These are phyloP conservation scores for Diarsia dahlii DNA, from an alignment of 2,888 invertebrate species.

Conservation along the genomic window DNA sequence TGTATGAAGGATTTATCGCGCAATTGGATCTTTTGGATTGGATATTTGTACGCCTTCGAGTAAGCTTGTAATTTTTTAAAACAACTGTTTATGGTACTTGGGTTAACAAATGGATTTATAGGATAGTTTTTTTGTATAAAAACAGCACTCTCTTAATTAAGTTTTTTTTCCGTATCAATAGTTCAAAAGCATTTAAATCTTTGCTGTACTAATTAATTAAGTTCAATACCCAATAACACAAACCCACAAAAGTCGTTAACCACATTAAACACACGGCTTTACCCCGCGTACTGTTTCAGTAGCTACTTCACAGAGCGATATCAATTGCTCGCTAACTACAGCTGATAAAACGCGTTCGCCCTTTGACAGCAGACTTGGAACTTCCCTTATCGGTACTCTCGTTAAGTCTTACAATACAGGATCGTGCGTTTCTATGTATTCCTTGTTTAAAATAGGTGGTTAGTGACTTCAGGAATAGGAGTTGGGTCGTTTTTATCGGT, in stretches of 20 bases:
- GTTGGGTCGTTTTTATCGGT: slow-evolving; percentile 40
- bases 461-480: slow-evolving; percentile 37
- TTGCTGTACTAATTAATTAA: neutral
- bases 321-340: slow-evolving; percentile 65
- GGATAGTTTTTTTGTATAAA: neutral
- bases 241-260: slow-evolving; percentile 7
- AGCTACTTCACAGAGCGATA: slow-evolving; percentile 57
- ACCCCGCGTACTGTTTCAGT: slow-evolving; percentile 55
- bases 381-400: slow-evolving; percentile 67
- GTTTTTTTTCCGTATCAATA: neutral
- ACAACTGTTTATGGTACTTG: no score
- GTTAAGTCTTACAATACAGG: slow-evolving; percentile 65
- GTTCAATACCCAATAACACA: neutral
- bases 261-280: slow-evolving; percentile 44
- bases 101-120: no score
- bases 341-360: slow-evolving; percentile 70
- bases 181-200: neutral
- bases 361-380: slow-evolving; percentile 70
- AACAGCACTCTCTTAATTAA: neutral
- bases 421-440: slow-evolving; percentile 47
- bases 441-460: slow-evolving; percentile 42
- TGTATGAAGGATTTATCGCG: neutral
- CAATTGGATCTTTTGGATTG: no score
- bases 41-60: no score
- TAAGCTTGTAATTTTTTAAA: no score